These are phyloP conservation scores for Phenganax stokvisi DNA, from an alignment of 92 coral and sea anemone species.

Conservation along the genomic window DNA sequence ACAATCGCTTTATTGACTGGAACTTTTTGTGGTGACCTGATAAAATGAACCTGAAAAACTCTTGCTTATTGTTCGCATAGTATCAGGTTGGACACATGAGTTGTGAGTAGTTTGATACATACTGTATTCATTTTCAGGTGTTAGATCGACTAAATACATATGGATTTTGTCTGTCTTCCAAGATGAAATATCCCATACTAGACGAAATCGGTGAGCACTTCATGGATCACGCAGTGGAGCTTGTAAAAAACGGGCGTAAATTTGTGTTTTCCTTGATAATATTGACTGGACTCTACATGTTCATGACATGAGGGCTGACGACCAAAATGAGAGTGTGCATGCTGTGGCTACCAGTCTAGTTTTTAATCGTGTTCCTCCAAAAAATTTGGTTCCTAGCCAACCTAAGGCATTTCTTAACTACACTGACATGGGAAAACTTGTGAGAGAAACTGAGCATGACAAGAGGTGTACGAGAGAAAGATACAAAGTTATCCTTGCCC, in stretches of 20 bases:
- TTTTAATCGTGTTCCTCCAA: constrained; percentile 5
- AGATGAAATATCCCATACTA: not conserved
- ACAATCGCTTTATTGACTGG: too few relatives aligned
- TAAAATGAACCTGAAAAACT: too few relatives aligned
- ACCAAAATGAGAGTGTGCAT: not conserved
- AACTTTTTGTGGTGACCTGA: too few relatives aligned
- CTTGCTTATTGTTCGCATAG: too few relatives aligned
- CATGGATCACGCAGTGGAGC: constrained; percentile 11
- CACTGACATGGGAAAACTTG: constrained; percentile 6
- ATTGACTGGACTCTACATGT: not conserved
- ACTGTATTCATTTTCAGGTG: constrained; percentile 29
- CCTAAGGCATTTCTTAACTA: not conserved
- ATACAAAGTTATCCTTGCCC: constrained; percentile 9
- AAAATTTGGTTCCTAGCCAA: not conserved
- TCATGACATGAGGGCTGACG: constrained; percentile 14
- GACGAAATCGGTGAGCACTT: constrained; percentile 18
- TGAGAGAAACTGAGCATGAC: constrained; percentile 15
- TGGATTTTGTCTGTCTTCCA: constrained; percentile 33
- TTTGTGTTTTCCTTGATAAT: constrained; percentile 1
- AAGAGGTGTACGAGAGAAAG: constrained; percentile 19
- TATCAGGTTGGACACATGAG: too few relatives aligned
- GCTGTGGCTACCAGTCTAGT: constrained; percentile 11
- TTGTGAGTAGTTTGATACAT: not conserved
- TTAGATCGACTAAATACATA: constrained; percentile 39
- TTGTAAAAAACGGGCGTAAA: constrained; percentile 9